Evolutionary conservation across 2,888 invertebrate genomes (phyloP), one percentile per base, ranked within the genome.

Genomic region (Melieria crassipennis): DNA sequence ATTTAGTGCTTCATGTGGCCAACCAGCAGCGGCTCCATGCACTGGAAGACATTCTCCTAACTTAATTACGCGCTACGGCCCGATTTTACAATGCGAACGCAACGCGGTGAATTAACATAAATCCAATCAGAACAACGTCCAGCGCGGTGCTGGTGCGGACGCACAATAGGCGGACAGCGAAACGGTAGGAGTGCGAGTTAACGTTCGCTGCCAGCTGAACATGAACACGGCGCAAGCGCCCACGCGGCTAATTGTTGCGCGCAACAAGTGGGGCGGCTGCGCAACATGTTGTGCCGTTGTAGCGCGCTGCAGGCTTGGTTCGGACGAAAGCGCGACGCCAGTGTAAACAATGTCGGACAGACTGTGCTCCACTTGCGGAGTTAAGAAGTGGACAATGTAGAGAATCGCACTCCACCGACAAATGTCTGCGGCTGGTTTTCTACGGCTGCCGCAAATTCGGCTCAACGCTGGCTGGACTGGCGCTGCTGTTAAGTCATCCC

Each of bases 201-300:
- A 13, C 9, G 6, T n/a, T 7, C 11, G n/a, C 13, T 52, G 13
- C 4, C 47, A 45, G 46, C 55, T 48, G 48, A 52, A 7, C 55
- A 47, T 43, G 46, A n/a, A 43, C 48, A 55, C 63, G 57, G 72
- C 72, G 65, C 65, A 72, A 61, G 75, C 71, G 73, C 76, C 76
- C 75, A 76, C 76, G 71, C 73, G 66, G 73, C 76, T 73, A 77
- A 77, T 76, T 75, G 75, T 60, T 65, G 70, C 72, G 60, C 57
- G 76, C 79, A 57, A 45, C 61, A 76, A 78, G 67, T 30, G 30
- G 30, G 30, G 30, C 30, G 30, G 30, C 30, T 30, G 30, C 67
- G 74, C 70, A 42, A 30, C 10, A 30, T 30, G 30, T 30, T 30
- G 30, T 30, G 30, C 30, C 30, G 30, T 30, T 30, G 30, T 30